Conservation (phyloP, 2,888 invertebrate genomes). For the Idaea aversata region DNA sequence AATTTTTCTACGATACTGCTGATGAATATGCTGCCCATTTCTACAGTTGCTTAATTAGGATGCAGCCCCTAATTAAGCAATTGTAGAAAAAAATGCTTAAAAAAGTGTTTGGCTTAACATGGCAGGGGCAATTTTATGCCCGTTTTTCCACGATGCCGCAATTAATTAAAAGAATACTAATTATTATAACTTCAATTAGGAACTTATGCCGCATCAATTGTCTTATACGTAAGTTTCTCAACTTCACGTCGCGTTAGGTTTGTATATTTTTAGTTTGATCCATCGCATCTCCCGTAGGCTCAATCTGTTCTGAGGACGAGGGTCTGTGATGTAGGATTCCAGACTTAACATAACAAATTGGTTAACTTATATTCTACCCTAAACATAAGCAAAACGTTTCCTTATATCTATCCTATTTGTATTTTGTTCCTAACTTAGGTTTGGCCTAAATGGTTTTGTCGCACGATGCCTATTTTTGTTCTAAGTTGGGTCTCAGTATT, state of each 20-base stretch:
- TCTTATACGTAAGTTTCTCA: neutral
- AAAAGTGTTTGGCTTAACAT: too few relatives aligned
- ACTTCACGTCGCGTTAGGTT: slow-evolving; percentile 18
- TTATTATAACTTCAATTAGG: too few relatives aligned
- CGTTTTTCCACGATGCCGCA: too few relatives aligned
- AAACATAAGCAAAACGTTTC: slow-evolving; percentile 32
- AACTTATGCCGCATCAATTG: neutral
- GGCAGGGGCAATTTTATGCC: too few relatives aligned
- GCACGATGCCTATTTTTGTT: neutral
- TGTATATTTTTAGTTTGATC: slow-evolving; percentile 57
- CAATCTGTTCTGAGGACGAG: slow-evolving; percentile 56
- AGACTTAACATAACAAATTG: slow-evolving; percentile 67
- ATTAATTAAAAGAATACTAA: too few relatives aligned
- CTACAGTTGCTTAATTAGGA: too few relatives aligned
- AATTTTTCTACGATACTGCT: too few relatives aligned
- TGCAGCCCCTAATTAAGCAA: too few relatives aligned
- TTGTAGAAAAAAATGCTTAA: too few relatives aligned
- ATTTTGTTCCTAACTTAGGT: neutral
- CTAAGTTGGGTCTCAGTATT: neutral
- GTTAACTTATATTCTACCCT: slow-evolving; percentile 56
- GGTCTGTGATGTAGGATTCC: slow-evolving; percentile 42
- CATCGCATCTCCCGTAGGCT: slow-evolving; percentile 55
- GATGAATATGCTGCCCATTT: too few relatives aligned
- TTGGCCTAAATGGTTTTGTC: too few relatives aligned
- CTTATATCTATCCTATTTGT: slow-evolving; percentile 9